Evolutionary conservation across 2,888 invertebrate species (phyloP).

Genomic region (Caenorhabditis sulstoni): DNA sequence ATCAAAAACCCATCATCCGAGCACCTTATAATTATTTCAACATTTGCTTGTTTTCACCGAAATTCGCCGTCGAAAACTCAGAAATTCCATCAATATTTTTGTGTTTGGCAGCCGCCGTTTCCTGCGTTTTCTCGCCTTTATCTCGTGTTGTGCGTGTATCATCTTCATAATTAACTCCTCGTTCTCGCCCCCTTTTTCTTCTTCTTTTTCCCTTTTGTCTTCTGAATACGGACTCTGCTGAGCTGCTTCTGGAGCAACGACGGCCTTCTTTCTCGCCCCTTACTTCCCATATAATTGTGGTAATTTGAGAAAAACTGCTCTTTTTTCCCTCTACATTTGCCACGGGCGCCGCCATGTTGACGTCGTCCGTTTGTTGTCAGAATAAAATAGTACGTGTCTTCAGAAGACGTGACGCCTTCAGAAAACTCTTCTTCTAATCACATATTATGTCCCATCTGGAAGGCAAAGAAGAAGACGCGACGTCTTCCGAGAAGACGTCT

Average conservation of each 20-base stretch:
- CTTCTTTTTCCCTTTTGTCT: constrained; percentile 9
- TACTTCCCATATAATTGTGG: constrained; percentile 52
- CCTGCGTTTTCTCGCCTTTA: constrained; percentile 3
- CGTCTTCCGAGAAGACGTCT: not conserved
- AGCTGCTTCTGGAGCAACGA: not conserved
- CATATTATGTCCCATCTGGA: constrained; percentile 4
- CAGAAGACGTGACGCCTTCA: constrained; percentile 19
- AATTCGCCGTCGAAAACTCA: constrained; percentile 36
- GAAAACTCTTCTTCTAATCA: constrained; percentile 36
- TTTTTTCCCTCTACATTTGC: constrained; percentile 22
- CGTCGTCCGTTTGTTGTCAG: constrained; percentile 57
- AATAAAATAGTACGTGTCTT: constrained; percentile 49
- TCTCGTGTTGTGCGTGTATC: constrained; percentile 21
- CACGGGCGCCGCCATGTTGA: constrained; percentile 32
- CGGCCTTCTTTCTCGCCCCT: constrained; percentile 11
- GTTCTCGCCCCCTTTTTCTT: constrained; percentile 2
- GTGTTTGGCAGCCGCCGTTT: too few species aligned
- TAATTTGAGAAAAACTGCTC: constrained; percentile 56
- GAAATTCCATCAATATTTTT: constrained; percentile 34
- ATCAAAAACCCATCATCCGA: constrained; percentile 9
- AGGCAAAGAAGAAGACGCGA: not conserved
- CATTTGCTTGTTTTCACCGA: constrained; percentile 27
- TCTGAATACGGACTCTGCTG: not conserved
- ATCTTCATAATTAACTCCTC: constrained; percentile 34
- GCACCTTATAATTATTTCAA: constrained; percentile 44